phyloP scores from a whole-genome alignment of 1,140 invertebrate species.

The Drosophila arawakana region DNA sequence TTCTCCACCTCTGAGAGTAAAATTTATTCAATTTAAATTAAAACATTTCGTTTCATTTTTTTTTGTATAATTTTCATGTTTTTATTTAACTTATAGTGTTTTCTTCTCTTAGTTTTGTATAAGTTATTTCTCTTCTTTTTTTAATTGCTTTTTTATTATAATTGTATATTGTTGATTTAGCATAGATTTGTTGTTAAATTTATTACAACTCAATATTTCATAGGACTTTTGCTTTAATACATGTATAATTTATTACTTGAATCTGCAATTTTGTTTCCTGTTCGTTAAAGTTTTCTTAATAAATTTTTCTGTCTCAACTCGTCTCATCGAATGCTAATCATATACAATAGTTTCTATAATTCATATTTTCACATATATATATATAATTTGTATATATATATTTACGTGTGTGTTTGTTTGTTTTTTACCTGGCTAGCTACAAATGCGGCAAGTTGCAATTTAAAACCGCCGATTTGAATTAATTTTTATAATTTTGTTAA shows the following conservation, averaged over 20 bases:
- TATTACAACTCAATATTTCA: constrained; percentile 61
- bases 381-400: constrained; percentile 32
- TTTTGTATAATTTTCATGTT: constrained; percentile 50
- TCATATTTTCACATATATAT: constrained; percentile 52
- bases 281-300: not conserved
- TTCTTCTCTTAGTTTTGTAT: constrained; percentile 30
- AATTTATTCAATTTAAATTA: too few relatives aligned
- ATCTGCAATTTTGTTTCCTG: constrained; percentile 10
- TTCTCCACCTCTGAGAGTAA: too few relatives aligned
- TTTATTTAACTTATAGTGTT: constrained; percentile 74
- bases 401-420: constrained; percentile 23
- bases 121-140: constrained; percentile 34
- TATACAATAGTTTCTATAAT: constrained; percentile 53
- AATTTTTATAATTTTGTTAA: constrained; percentile 14
- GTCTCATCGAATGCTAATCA: constrained; percentile 50
- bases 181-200: constrained; percentile 42
- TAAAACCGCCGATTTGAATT: constrained; percentile 13
- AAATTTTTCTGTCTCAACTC: constrained; percentile 18
- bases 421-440: constrained; percentile 65
- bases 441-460: constrained; percentile 33
- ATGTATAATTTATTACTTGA: constrained; percentile 45
- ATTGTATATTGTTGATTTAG: constrained; percentile 47
- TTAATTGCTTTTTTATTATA: constrained; percentile 41
- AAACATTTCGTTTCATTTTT: constrained; percentile 18
- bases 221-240: constrained; percentile 65